These are phyloP conservation scores for Crotalus tigris DNA, from an alignment of 2,113 vertebrate genomes.

Conservation along the genomic window DNA sequence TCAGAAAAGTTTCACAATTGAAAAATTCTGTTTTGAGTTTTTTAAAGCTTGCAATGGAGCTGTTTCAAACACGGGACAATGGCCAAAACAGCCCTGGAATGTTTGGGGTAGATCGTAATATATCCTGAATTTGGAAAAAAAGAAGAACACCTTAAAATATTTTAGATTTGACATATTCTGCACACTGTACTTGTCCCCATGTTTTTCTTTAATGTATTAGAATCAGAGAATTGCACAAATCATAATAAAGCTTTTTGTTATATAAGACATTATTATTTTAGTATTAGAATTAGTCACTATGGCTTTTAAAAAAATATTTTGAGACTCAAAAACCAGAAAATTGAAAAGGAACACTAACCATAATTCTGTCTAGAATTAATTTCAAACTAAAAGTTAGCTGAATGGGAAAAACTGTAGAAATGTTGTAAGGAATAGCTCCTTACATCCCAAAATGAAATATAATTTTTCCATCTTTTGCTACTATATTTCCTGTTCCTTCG, in stretches of 20 bases:
- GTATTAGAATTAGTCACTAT: neutral
- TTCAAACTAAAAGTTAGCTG: neutral
- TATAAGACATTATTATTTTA: neutral
- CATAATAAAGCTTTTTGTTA: neutral
- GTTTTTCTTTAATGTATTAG: neutral
- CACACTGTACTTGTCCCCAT: neutral
- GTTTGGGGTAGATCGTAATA: neutral
- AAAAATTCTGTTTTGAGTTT: neutral
- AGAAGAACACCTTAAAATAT: neutral
- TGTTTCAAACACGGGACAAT: neutral
- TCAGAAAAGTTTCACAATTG: neutral
- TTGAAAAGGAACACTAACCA: neutral
- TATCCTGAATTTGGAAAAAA: neutral
- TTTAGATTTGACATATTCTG: neutral
- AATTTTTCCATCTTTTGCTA: neutral
- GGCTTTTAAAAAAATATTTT: neutral
- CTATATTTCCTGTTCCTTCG: neutral
- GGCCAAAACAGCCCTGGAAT: neutral
- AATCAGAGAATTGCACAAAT: neutral
- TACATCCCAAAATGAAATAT: neutral
- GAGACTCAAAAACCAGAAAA: neutral
- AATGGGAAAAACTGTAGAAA: neutral
- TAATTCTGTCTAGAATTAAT: neutral
- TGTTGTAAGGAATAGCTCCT: neutral
- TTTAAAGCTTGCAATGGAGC: neutral